A percentile compares a stretch with the other conserved stretches of the same genome.
These are phyloP conservation scores for Manis javanica DNA, from an alignment of 2,797 vertebrate genomes.

Conservation along the genomic window DNA sequence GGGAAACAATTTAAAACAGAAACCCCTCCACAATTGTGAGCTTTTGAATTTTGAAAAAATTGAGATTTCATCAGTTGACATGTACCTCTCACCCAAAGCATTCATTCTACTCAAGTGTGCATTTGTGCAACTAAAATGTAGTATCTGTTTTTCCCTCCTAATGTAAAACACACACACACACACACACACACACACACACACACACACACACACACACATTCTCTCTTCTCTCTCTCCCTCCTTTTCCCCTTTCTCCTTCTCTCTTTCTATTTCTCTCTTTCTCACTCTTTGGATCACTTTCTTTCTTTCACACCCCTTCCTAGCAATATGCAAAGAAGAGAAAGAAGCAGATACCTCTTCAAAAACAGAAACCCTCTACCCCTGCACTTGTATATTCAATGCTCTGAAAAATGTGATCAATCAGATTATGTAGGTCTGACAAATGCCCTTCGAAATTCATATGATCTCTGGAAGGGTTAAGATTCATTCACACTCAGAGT, in stretches of 20 bases:
- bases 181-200: too few relatives aligned
- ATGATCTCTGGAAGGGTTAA: conserved; percentile 51
- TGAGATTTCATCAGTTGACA: background rate
- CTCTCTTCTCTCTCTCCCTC: too few relatives aligned
- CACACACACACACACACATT: background rate
- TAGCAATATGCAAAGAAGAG: background rate
- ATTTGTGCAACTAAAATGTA: background rate
- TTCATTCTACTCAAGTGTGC: background rate
- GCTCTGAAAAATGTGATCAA: background rate
- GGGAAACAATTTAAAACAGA: background rate
- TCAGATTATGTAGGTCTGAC: background rate
- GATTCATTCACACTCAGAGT: conserved; percentile 32
- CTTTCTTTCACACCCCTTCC: background rate
- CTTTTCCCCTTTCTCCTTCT: too few relatives aligned
- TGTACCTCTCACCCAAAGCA: background rate
- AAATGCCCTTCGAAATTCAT: conserved; percentile 38
- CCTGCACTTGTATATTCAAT: background rate
- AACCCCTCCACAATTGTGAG: background rate
- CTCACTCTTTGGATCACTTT: too few relatives aligned
- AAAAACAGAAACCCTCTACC: background rate
- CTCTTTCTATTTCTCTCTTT: too few relatives aligned
- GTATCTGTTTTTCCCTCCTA: background rate
- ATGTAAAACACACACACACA: background rate
- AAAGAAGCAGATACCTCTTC: background rate
- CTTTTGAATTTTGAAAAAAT: background rate